Percentiles rank a stretch among this genome's conserved stretches.
These are phyloP conservation scores for Scomberomorus guttatus DNA, from an alignment of 2,797 vertebrate species.

Conservation along the genomic window DNA sequence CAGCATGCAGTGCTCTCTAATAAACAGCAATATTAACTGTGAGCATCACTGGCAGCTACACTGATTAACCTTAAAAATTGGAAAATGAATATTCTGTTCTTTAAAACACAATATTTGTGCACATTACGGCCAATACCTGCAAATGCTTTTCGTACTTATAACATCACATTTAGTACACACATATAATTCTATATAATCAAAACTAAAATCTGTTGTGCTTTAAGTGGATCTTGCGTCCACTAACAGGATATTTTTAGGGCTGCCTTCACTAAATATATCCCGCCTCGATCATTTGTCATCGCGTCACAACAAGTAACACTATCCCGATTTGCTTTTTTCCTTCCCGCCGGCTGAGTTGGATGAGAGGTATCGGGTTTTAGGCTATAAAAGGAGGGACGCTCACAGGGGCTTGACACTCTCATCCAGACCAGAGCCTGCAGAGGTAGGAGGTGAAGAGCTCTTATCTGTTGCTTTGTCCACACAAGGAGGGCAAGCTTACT, in stretches of 20 bases:
- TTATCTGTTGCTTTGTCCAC: background rate
- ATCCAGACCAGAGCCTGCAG: conserved; percentile 23
- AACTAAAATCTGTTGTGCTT: background rate
- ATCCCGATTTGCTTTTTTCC: conserved; percentile 29
- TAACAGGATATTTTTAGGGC: conserved; percentile 68
- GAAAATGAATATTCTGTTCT: too few relatives aligned
- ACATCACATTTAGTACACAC: background rate
- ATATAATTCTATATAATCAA: background rate
- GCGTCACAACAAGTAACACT: conserved; percentile 76
- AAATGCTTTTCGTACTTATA: background rate
- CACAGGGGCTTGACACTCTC: conserved; percentile 39
- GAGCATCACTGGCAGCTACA: too few relatives aligned
- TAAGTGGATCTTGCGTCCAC: conserved; percentile 8
- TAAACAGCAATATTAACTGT: too few relatives aligned
- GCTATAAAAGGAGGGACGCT: conserved; percentile 72
- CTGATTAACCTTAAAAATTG: too few relatives aligned
- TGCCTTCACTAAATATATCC: conserved; percentile 69
- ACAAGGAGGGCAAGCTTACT: too few relatives aligned
- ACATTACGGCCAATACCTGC: too few relatives aligned
- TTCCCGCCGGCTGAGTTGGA: conserved; percentile 54
- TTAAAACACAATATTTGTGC: background rate
- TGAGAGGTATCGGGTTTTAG: conserved; percentile 68
- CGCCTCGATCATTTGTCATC: conserved; percentile 56
- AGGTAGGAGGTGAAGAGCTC: conserved; percentile 51
- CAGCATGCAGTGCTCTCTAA: too few relatives aligned